Evolutionary conservation across 2,113 vertebrate species (phyloP).

Genomic region (Copsychus sechellarum): DNA sequence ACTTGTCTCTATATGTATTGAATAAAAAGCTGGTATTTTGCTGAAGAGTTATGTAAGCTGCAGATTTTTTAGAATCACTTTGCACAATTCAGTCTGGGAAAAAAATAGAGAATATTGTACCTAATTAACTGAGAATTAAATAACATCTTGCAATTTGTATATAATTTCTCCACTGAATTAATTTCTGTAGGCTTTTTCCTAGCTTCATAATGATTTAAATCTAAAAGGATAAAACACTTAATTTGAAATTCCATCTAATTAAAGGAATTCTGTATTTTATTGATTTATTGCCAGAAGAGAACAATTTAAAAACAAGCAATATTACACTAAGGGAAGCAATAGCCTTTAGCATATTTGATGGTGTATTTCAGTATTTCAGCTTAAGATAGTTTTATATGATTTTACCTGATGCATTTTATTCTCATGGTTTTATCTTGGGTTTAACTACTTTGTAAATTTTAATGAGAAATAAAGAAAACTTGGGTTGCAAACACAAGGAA

Average conservation of each 20-base stretch:
- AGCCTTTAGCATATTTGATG: neutral
- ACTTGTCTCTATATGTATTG: neutral
- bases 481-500: neutral
- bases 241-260: constrained; percentile 50
- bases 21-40: neutral
- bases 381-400: neutral
- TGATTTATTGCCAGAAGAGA: constrained; percentile 45
- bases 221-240: neutral
- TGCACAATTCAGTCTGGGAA: neutral
- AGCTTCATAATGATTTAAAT: constrained; percentile 16
- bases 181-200: constrained; percentile 14
- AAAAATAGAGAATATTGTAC: neutral
- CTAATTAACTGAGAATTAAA: constrained; percentile 54
- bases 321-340: neutral
- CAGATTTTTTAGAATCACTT: neutral
- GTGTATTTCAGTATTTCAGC: neutral
- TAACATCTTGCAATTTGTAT: constrained; percentile 29
- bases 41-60: neutral
- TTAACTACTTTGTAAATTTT: neutral
- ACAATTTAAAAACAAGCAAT: constrained; percentile 2
- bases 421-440: neutral
- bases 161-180: constrained; percentile 33
- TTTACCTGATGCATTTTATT: neutral
- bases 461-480: neutral
- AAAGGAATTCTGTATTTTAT: constrained; percentile 52